Conservation (phyloP, 2,888 invertebrate species). For the Cloeon dipterum region DNA sequence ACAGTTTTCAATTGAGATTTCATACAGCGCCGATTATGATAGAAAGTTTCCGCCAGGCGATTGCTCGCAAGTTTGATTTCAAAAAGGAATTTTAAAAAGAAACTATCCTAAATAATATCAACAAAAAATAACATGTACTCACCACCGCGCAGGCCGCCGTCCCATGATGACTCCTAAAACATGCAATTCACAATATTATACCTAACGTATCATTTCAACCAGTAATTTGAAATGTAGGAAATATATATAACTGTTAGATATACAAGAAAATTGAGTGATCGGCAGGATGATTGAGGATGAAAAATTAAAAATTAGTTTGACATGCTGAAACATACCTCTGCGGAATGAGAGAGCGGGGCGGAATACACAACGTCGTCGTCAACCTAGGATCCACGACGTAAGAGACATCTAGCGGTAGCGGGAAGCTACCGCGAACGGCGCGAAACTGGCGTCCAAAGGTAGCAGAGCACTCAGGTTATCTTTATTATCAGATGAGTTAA, state of each 20-base stretch:
- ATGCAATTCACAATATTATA: constrained; percentile 5
- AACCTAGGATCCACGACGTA: no score
- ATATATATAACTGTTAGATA: background rate
- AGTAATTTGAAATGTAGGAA: background rate
- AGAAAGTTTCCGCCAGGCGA: no score
- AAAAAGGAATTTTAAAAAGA: constrained; percentile 1
- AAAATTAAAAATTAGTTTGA: background rate
- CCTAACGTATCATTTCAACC: background rate
- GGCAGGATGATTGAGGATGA: background rate
- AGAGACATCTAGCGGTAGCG: no score
- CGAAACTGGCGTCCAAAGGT: no score
- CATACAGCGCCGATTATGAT: no score
- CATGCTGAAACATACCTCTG: background rate
- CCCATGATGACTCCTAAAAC: constrained; percentile 49
- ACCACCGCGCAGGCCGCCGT: constrained; percentile 97
- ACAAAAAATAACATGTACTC: constrained; percentile 22
- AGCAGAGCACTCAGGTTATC: no score
- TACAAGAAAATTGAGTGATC: no score
- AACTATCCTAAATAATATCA: no score
- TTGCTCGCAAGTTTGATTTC: background rate
- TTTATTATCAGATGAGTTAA: no score
- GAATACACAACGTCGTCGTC: no score
- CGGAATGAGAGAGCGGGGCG: background rate
- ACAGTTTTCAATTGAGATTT: no score
- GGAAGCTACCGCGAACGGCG: no score